Evolutionary conservation across 2,888 invertebrate genomes (phyloP).

Genomic region (Minunthozetes semirufus): DNA sequence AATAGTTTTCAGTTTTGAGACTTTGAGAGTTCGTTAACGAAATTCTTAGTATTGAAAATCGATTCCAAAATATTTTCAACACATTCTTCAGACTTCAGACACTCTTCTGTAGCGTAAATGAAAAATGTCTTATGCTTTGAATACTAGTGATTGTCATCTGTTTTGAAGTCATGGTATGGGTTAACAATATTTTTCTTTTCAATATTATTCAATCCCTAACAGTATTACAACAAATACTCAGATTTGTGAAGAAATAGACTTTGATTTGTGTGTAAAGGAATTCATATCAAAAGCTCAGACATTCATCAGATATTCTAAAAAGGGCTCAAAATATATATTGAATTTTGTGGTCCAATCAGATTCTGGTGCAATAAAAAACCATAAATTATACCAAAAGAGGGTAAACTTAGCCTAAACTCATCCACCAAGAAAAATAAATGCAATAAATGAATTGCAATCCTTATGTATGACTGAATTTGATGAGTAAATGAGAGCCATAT

Average conservation of each 20-base stretch:
- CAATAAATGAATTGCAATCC: neutral
- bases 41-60: neutral
- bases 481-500: conserved; percentile 10
- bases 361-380: neutral
- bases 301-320: neutral
- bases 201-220: neutral
- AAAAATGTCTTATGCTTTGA: neutral
- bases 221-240: neutral
- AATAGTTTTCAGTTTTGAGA: too few relatives aligned
- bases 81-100: neutral
- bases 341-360: neutral
- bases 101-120: neutral
- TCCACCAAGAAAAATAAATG: neutral
- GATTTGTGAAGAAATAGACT: neutral
- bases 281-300: neutral
- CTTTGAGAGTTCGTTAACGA: neutral
- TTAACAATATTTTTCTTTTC: neutral
- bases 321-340: neutral
- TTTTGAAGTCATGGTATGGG: neutral
- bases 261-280: neutral
- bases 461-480: neutral
- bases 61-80: neutral
- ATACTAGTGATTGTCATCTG: neutral
- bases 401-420: neutral
- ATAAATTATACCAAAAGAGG: neutral